Base-by-base conservation (phyloP, 2,888 invertebrate genomes). In the Patella ulyssiponensis region DNA sequence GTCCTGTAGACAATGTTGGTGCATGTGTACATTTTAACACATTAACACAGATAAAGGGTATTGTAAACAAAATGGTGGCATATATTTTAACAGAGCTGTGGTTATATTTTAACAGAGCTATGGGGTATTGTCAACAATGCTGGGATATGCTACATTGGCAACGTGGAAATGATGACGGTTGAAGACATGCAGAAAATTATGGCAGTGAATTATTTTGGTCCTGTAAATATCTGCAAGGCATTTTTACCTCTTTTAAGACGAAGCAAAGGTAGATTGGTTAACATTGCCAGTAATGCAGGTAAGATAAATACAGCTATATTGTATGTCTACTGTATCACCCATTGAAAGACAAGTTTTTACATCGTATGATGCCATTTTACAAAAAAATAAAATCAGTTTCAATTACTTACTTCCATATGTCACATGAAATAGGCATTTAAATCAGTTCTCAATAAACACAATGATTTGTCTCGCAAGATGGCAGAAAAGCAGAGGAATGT, bases 41-140 rank as follows among this genome's bases (percentile, higher is more conserved):
- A 33, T 4, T 5, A 33, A 33, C 33, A 33, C 5, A 33, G 33
- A 33, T 33, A 33, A 33, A 5, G 33, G 4, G 33, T 33, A 5
- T 5, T 33, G 33, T 4, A 33, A 33, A 33, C 5, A 27, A 27
- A 33, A 33, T 33, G 33, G 2, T 33, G 33, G 33, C 4, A 33
- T 33, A 44, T 9, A 44, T 44, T 44, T 44, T 9, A 44, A 44
- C 44, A 44, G 86, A 81, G 4, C 79, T 89, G n/a, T 88, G 88
- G 86, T 27, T 33, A 44, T 44, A 44, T 44, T 44, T 44, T 7
- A 44, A 44, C 44, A 44, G 86, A 81, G 5, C 79, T 89, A 23
- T 88, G 88, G 87, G 89, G 87, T 27, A 80, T 89, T 15, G 85
- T 89, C 0, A 89, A 89, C 84, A 89, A 89, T 79, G 89, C 89